These are phyloP conservation scores for Diarsia mendica DNA, from an alignment of 2,888 invertebrate species.

Conservation along the genomic window DNA sequence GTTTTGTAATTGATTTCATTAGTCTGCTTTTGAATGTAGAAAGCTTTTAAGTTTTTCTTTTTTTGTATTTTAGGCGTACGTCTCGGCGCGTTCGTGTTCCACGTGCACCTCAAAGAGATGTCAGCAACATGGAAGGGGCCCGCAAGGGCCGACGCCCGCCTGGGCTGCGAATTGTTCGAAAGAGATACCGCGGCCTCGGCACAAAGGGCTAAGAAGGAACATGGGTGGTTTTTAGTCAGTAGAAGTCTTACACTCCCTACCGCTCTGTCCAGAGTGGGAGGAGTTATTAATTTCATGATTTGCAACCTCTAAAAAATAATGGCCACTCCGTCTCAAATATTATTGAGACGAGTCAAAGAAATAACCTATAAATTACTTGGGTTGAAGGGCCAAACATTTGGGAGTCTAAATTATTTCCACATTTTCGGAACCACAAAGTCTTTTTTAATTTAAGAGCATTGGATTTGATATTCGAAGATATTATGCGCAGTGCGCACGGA, in stretches of 20 bases:
- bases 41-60: slow-evolving; percentile 13
- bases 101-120: too few relatives aligned
- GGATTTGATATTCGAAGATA: neutral
- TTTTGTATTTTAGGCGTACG: neutral
- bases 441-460: neutral
- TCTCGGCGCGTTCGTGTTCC: too few relatives aligned
- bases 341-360: neutral
- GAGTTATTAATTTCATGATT: too few relatives aligned
- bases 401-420: slow-evolving; percentile 1
- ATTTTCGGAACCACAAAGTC: neutral
- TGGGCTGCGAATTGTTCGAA: too few relatives aligned
- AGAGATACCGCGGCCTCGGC: too few relatives aligned
- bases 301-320: too few relatives aligned
- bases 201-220: too few relatives aligned
- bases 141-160: too few relatives aligned
- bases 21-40: neutral
- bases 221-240: too few relatives aligned
- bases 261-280: too few relatives aligned
- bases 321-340: neutral
- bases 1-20: slow-evolving; percentile 28
- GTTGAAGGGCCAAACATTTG: neutral
- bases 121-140: too few relatives aligned
- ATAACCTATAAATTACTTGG: neutral
- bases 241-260: too few relatives aligned
- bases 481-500: neutral